A percentile compares a stretch with the other conserved stretches of the same genome.
Conservation (phyloP, 2,797 vertebrate genomes). For the Eulemur coronatus region DNA sequence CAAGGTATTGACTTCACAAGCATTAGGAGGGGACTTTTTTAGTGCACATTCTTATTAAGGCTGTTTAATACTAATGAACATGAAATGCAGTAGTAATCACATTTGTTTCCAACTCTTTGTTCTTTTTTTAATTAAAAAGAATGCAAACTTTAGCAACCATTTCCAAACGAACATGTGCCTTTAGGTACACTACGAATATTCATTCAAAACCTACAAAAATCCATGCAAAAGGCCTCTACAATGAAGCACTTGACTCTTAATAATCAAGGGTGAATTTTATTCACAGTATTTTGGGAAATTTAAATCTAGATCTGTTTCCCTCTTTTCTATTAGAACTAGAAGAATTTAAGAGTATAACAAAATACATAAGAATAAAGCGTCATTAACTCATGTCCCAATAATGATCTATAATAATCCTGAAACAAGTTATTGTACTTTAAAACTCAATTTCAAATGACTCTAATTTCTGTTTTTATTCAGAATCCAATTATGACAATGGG, state of each 20-base stretch:
- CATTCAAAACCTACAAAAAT: background rate
- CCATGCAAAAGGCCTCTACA: background rate
- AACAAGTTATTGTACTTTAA: background rate
- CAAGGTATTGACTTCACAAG: background rate
- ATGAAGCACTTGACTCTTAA: background rate
- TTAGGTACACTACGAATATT: background rate
- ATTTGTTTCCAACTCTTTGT: conserved; percentile 29
- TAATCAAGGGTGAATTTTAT: background rate
- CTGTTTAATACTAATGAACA: conserved; percentile 10
- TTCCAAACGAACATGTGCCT: background rate
- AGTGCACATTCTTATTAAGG: conserved; percentile 23
- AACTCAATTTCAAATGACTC: background rate
- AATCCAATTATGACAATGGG: background rate
- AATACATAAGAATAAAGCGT: background rate
- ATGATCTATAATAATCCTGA: background rate
- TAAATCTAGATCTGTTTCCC: background rate
- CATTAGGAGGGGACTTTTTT: background rate
- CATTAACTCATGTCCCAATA: background rate
- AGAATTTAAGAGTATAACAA: background rate
- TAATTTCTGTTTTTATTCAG: background rate
- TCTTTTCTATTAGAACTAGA: background rate
- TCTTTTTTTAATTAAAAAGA: conserved; percentile 32
- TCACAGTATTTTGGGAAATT: background rate
- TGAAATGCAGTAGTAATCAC: background rate
- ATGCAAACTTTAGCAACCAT: background rate